Conservation (phyloP, 1,140 invertebrate genomes). For the Cydia splendana region DNA sequence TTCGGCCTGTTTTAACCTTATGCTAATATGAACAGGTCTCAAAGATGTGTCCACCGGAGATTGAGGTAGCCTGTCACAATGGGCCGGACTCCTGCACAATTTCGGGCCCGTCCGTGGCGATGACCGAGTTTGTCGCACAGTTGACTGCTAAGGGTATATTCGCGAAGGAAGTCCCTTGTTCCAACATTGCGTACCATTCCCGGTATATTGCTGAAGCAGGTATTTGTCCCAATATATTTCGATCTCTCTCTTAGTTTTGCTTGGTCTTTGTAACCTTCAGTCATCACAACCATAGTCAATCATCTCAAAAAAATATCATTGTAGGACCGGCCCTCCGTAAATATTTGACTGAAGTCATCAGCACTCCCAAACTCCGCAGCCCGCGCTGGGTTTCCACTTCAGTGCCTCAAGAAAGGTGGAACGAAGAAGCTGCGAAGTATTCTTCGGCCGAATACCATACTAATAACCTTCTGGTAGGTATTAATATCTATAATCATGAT, state of each 20-base stretch:
- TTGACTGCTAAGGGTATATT: conserved; percentile 86
- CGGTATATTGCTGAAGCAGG: conserved; percentile 83
- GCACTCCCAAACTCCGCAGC: conserved; percentile 84
- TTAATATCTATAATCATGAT: not conserved
- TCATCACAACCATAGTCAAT: not conserved
- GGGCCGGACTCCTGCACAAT: conserved; percentile 87
- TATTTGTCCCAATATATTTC: conserved; percentile 34
- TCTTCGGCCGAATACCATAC: conserved; percentile 95
- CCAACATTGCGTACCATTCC: conserved; percentile 89
- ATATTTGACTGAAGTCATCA: conserved; percentile 85
- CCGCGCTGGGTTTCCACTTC: conserved; percentile 93
- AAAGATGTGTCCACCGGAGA: conserved; percentile 80
- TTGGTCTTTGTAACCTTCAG: not conserved
- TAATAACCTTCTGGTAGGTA: conserved; percentile 88
- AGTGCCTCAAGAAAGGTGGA: conserved; percentile 86
- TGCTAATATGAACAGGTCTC: conserved; percentile 63
- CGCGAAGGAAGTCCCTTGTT: conserved; percentile 85
- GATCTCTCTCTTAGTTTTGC: not conserved
- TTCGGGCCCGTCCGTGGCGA: conserved; percentile 85
- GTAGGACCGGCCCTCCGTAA: conserved; percentile 84
- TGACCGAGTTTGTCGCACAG: conserved; percentile 82
- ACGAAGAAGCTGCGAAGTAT: conserved; percentile 81
- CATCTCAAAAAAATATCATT: not conserved
- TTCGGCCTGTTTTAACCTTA: not conserved
- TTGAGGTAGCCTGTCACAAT: conserved; percentile 91